Conservation (phyloP, 2,797 vertebrate species). For the Gouania willdenowi region DNA sequence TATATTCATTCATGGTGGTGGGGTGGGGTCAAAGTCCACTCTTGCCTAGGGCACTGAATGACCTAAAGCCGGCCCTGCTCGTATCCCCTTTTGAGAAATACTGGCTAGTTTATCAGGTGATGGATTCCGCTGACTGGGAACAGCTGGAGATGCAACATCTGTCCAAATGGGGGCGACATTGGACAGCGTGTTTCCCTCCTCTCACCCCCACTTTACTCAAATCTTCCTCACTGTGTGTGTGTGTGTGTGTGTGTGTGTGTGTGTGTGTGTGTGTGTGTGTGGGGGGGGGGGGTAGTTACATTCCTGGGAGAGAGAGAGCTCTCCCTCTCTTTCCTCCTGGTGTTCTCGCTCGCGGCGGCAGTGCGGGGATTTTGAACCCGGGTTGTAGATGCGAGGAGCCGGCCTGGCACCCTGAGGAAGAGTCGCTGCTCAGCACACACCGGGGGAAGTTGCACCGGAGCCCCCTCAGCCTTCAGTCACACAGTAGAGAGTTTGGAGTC, state of each 20-base stretch:
- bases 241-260: neutral
- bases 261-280: neutral
- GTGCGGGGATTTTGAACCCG: constrained; percentile 57
- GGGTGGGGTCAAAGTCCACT: too few species aligned
- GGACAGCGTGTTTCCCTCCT: constrained; percentile 45
- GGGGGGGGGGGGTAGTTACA: too few species aligned
- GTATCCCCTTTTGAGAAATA: too few species aligned
- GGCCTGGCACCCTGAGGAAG: constrained; percentile 43
- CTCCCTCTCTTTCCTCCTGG: constrained; percentile 52
- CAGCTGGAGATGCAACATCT: constrained; percentile 37
- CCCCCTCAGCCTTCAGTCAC: too few species aligned
- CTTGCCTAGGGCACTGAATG: too few species aligned
- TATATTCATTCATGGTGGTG: too few species aligned
- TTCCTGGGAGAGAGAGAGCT: constrained; percentile 41
- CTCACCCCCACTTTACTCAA: neutral
- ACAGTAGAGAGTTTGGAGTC: constrained; percentile 25
- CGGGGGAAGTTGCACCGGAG: constrained; percentile 53
- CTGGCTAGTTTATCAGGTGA: too few species aligned
- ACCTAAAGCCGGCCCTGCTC: too few species aligned
- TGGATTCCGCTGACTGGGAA: neutral
- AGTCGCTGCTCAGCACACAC: constrained; percentile 37
- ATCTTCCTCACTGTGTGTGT: constrained; percentile 45
- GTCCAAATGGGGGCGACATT: constrained; percentile 83
- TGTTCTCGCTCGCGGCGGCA: constrained; percentile 68
- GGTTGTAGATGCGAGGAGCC: constrained; percentile 60